Percentiles rank a stretch among this genome's conserved stretches.
Conservation (phyloP, 1,140 invertebrate species). For the Drosophila elegans region DNA sequence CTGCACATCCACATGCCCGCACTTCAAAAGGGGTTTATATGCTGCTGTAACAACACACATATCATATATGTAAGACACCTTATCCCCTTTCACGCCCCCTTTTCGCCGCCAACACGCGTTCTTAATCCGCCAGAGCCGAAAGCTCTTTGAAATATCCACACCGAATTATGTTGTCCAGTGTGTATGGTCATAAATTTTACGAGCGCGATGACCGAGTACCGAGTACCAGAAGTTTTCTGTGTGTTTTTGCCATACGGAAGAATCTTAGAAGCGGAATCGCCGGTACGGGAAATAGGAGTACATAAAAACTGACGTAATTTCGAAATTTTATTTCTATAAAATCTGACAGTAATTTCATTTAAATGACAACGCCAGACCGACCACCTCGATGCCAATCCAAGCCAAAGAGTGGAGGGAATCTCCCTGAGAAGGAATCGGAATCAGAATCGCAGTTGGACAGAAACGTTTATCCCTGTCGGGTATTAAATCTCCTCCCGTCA, state of each 20-base stretch:
- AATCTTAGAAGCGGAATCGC: conserved; percentile 19
- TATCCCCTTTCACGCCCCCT: conserved; percentile 32
- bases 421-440: conserved; percentile 4
- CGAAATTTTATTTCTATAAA: conserved; percentile 79
- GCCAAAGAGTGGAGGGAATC: not conserved
- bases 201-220: conserved; percentile 30
- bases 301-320: conserved; percentile 79
- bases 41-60: conserved; percentile 16
- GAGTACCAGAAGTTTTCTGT: conserved; percentile 6
- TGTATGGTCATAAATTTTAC: conserved; percentile 75
- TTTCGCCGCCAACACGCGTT: conserved; percentile 26
- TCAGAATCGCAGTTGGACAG: conserved; percentile 35
- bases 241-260: conserved; percentile 4
- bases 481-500: conserved; percentile 68
- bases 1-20: not conserved
- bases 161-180: conserved; percentile 69
- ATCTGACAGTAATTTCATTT: conserved; percentile 83
- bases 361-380: conserved; percentile 62
- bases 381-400: conserved; percentile 11
- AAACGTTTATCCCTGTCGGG: conserved; percentile 81
- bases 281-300: conserved; percentile 43
- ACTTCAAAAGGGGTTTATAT: conserved; percentile 12
- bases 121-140: conserved; percentile 43
- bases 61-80: conserved; percentile 19
- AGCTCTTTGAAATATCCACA: conserved; percentile 57